phyloP scores from a whole-genome alignment of 2,113 vertebrate species.

The Galemys pyrenaicus region DNA sequence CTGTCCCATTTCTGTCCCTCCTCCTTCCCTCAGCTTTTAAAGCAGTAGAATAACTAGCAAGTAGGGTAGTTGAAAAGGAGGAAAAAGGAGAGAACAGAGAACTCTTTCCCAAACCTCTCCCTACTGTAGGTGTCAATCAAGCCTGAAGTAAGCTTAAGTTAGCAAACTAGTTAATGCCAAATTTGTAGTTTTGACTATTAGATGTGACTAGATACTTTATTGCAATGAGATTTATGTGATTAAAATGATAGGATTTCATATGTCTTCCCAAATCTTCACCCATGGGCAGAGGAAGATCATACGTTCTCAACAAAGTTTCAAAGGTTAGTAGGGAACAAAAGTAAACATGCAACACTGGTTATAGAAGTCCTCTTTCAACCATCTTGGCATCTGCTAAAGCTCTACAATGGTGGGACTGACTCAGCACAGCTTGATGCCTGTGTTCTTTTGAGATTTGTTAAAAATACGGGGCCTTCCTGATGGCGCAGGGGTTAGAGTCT shows the following conservation, averaged over 20 bases:
- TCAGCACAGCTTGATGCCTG: background rate
- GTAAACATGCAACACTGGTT: background rate
- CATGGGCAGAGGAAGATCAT: background rate
- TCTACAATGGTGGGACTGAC: background rate
- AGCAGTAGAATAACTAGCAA: background rate
- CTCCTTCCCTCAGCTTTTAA: background rate
- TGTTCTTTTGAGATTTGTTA: background rate
- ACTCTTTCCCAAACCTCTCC: background rate
- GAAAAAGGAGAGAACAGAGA: background rate
- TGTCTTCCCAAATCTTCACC: background rate
- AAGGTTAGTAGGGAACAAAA: background rate
- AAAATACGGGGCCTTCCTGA: background rate
- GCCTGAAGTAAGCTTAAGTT: slow-evolving; percentile 17
- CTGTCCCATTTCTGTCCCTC: background rate
- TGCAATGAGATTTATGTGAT: background rate
- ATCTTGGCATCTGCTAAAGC: background rate
- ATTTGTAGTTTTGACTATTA: background rate
- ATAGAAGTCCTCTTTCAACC: background rate
- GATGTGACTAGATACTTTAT: background rate
- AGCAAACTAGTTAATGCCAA: background rate
- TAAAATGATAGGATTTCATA: background rate
- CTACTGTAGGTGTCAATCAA: background rate
- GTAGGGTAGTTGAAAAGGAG: too few species aligned
- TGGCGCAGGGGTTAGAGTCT: too few species aligned
- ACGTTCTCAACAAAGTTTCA: background rate